Conservation (phyloP, 1,140 invertebrate genomes). For the Notospermus geniculatus region DNA sequence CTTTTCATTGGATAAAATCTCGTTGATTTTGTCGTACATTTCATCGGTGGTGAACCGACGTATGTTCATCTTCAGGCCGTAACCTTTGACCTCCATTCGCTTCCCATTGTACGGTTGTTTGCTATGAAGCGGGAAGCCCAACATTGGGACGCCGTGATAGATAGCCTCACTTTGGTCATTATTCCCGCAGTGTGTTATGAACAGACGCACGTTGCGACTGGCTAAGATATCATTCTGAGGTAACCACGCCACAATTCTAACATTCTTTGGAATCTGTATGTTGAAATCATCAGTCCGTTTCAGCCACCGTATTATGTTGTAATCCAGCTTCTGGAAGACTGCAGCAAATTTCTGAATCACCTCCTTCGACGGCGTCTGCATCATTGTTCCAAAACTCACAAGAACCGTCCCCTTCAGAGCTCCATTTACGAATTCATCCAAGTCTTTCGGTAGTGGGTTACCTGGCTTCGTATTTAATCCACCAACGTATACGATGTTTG, state of each 20-base stretch:
- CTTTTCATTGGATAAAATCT: background rate
- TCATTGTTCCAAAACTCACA: background rate
- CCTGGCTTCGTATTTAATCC: background rate
- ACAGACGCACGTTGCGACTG: conserved; percentile 1
- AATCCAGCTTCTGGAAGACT: background rate
- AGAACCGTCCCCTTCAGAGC: background rate
- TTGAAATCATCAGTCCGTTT: background rate
- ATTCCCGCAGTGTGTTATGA: conserved; percentile 8
- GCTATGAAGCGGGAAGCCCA: background rate
- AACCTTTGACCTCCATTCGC: conserved; percentile 3
- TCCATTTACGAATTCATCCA: background rate
- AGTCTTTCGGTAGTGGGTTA: background rate
- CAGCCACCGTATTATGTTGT: background rate
- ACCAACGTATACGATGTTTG: conserved; percentile 4
- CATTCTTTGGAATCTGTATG: background rate
- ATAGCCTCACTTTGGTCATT: conserved; percentile 7
- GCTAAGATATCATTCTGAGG: conserved; percentile 7
- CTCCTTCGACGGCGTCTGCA: background rate
- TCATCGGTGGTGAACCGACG: background rate
- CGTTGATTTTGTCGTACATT: background rate
- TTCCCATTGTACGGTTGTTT: conserved; percentile 12
- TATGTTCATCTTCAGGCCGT: conserved; percentile 1
- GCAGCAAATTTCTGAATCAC: background rate
- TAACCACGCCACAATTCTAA: conserved; percentile 2
- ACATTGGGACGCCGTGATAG: conserved; percentile 9